Base-by-base conservation (phyloP, 2,113 vertebrate genomes). In the Calypte anna region DNA sequence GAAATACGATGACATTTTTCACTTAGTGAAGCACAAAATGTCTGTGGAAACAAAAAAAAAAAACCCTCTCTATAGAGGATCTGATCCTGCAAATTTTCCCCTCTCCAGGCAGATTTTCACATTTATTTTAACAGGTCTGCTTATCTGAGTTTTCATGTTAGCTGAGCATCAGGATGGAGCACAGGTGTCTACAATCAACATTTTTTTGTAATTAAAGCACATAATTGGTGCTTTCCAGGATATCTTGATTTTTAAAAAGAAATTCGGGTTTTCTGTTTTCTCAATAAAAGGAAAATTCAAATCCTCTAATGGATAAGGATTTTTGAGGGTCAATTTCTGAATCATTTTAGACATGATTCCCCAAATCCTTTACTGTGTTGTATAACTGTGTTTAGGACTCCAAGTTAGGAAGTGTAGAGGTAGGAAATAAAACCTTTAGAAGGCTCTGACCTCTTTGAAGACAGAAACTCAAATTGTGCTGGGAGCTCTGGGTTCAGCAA, bases 1-100 rank as follows among this genome's bases (percentile, higher is more conserved):
- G 92, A 95, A 93, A 96, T 82, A 79, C 4, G 16, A 67, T 64
- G 70, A 74, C 22, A 21, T 63, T 88, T 96, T 94, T 87, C 54
- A 91, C 54, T 76, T 66, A 82, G 81, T 43, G 50, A 64, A 89
- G 46, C 43, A 93, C 46, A 89, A 84, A 79, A 64, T 75, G 62
- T 44, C 53, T 77, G 57, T 72, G 44, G 27, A 57, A 92, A 79
- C 21, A 92, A 89, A 88, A 62, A n/a, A 92, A 89, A 88, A 73
- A 82, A 88, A 12, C 40, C 40, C 44, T 74, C 30, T 82, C 73
- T 72, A 43, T 53, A 75, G 53, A 86, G 25, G 12, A 78, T 55
- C 68, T 57, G 30, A n/a, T 82, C n/a, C 62, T 69, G n/a, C 53
- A 78, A n/a, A 89, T 6, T 87, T 85, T 28, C 50, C 24, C 59